phyloP scores from a whole-genome alignment of 1,140 invertebrate genomes.

The Caerostris extrusa region DNA sequence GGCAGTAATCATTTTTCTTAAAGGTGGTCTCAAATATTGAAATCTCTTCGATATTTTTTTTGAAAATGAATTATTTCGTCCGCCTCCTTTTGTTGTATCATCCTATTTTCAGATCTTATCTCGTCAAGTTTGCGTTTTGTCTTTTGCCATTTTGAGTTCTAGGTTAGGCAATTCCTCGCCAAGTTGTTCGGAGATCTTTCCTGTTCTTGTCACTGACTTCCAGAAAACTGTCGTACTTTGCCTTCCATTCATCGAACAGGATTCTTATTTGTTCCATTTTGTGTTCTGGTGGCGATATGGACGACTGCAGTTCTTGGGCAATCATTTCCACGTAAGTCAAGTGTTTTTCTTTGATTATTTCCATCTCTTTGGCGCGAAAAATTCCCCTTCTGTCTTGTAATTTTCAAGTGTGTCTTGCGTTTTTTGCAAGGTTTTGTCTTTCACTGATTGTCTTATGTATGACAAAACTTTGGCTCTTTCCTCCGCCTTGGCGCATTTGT shows the following conservation, averaged over 20 bases:
- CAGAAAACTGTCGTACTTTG: constrained; percentile 37
- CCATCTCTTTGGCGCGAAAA: constrained; percentile 53
- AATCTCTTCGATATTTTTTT: constrained; percentile 8
- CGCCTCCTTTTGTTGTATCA: not conserved
- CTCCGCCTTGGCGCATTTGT: constrained; percentile 59
- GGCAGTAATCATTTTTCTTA: constrained; percentile 52
- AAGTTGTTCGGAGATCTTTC: not conserved
- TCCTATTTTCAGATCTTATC: constrained; percentile 30
- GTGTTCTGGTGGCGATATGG: constrained; percentile 61
- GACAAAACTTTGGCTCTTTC: constrained; percentile 42
- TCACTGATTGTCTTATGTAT: not conserved
- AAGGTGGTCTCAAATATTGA: constrained; percentile 11
- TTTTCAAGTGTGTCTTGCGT: constrained; percentile 33
- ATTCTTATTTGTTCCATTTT: constrained; percentile 65
- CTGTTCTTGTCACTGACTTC: constrained; percentile 35
- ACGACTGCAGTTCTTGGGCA: constrained; percentile 38
- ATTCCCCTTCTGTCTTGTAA: constrained; percentile 41
- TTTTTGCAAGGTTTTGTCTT: constrained; percentile 51
- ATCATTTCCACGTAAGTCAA: constrained; percentile 62
- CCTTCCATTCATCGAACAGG: constrained; percentile 54
- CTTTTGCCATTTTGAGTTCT: not conserved
- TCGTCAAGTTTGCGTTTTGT: constrained; percentile 26
- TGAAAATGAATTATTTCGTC: constrained; percentile 48
- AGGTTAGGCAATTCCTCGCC: constrained; percentile 42
- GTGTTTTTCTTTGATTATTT: constrained; percentile 31